Evolutionary conservation across 2,888 invertebrate genomes (phyloP).

Genomic region (Callimorpha dominula): DNA sequence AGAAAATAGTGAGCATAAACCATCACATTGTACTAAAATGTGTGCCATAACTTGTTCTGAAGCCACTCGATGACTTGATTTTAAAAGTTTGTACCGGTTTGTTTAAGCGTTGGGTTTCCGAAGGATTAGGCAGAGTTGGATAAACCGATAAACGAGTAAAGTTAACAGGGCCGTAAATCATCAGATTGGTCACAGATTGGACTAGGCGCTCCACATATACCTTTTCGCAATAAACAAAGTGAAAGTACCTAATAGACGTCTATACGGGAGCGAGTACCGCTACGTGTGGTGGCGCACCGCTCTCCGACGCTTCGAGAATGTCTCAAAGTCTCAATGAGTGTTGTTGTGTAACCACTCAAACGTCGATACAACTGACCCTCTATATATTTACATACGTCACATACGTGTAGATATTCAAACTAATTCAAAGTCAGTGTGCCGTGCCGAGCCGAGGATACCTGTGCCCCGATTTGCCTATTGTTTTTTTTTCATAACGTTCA

Average conservation of each 20-base stretch:
- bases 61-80: neutral
- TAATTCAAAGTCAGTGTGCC: too few species aligned
- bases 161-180: neutral
- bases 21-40: neutral
- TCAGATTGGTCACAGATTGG: neutral
- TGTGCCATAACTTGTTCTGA: neutral
- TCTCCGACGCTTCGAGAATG: neutral
- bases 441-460: too few species aligned
- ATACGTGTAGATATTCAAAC: neutral
- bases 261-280: neutral
- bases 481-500: too few species aligned
- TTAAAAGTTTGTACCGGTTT: neutral
- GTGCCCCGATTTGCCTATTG: too few species aligned
- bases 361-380: neutral
- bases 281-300: neutral
- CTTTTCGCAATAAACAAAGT: neutral
- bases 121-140: too few species aligned
- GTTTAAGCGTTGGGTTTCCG: neutral
- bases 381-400: neutral
- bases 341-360: neutral
- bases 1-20: neutral
- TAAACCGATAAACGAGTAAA: neutral
- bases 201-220: neutral
- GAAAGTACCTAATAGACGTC: neutral
- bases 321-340: neutral